Evolutionary conservation across 2,797 vertebrate genomes (phyloP).

Genomic region (Sebastes elongatus): DNA sequence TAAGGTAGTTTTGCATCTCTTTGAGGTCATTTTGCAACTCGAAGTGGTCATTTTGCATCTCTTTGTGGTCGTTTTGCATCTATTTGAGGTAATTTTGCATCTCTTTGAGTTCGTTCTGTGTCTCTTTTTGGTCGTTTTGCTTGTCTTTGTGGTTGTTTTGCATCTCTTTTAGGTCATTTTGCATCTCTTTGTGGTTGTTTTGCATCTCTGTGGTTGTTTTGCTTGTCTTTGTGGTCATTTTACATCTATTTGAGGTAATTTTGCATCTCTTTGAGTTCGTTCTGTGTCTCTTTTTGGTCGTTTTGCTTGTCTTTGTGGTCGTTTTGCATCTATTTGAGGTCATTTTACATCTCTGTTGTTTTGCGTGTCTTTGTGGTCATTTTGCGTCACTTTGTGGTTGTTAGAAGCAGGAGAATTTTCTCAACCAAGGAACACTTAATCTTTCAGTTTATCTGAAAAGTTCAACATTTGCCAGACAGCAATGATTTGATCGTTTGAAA

Average conservation of each 20-base stretch:
- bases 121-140: neutral
- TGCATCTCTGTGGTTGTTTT: too few relatives aligned
- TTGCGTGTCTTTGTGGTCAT: neutral
- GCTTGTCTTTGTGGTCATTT: accelerated
- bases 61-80: neutral
- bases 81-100: neutral
- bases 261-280: neutral
- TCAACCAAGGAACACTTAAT: neutral
- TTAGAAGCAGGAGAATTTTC: neutral
- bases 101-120: neutral
- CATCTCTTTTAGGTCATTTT: neutral
- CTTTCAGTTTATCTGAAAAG: neutral
- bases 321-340: too few relatives aligned
- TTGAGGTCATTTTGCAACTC: neutral
- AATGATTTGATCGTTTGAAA: neutral
- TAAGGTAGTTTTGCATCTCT: too few relatives aligned
- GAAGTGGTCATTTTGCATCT: too few relatives aligned
- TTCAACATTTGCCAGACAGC: neutral
- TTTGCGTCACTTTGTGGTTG: neutral
- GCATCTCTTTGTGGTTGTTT: neutral
- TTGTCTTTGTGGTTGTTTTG: neutral
- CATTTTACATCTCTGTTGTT: neutral
- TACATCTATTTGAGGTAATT: too few relatives aligned
- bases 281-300: neutral
- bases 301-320: neutral